Evolutionary conservation across 2,888 invertebrate genomes (phyloP), one percentile per base, ranked within the genome.

Genomic region (Taphrorychus bicolor): DNA sequence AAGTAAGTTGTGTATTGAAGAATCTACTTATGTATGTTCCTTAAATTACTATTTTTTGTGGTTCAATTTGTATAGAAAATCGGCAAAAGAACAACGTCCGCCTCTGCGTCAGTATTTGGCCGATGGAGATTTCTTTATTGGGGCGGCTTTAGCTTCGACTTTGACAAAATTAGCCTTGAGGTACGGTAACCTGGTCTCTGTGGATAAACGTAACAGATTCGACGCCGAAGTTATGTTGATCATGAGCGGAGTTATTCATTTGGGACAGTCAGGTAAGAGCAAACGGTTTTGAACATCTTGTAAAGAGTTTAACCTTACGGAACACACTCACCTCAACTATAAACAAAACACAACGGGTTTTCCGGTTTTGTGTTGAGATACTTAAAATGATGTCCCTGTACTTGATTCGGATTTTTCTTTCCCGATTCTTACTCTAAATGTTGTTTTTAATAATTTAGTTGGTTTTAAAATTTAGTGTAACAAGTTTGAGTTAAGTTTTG

Each of bases 51-150:
- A n/a, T n/a, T n/a, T n/a, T n/a, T n/a, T n/a, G n/a, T n/a, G n/a
- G n/a, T n/a, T n/a, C n/a, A n/a, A 2, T 65, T 53, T 14, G 11
- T 45, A 9, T 66, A 86, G 86, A 41, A 82, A 84, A 77, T 82
- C 84, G 4, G 88, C 87, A 74, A 89, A 89, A 74, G 91, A 89
- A 76, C 87, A 89, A 73, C 85, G 93, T 57, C 95, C 95, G 14
- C 90, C 93, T 5, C 83, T 98, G 64, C 88, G 95, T 40, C 89
- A 92, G 73, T 97, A 96, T 78, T 86, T 99, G 77, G 89, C 95
- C 86, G 92, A 93, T 73, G 98, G 98, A 1, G 97, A 99, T 79
- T 97, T 97, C 83, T 99, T 97, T 83, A 92, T 98, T 69, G 97
- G 93, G 1, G 96, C 98, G 11, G 91, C 96, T 45, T 84, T 98